Evolutionary conservation across 2,888 invertebrate genomes (phyloP), one percentile per base, ranked within the genome.

Genomic region (Eilema depressum): DNA sequence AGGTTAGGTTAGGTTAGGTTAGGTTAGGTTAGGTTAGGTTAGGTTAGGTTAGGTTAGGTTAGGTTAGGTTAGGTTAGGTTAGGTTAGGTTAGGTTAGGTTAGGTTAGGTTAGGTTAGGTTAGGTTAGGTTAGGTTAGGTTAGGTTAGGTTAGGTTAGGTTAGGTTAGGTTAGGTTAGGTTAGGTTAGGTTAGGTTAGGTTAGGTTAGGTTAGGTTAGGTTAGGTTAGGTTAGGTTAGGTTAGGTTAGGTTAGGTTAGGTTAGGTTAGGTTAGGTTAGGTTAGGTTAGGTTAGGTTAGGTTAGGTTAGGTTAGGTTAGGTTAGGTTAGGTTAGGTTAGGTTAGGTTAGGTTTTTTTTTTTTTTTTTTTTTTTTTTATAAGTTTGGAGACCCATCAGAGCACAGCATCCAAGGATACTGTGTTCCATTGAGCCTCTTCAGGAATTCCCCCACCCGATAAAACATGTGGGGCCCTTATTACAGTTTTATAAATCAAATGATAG

Each of bases 1-100:
- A 41, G 41, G 41, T 41, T 41, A 68, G 68, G 68, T 68, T 68
- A 68, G 68, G 68, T 68, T 68, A 68, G 68, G 68, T 68, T 68
- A 68, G 68, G 68, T 68, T 68, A 68, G 68, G 68, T 68, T 68
- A 68, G 68, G 68, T 68, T 68, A 68, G 68, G 68, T 68, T 68
- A 68, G 68, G 68, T 68, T 68, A 68, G 68, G 68, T 68, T 68
- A 68, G 68, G 68, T 68, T 68, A 68, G 68, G 68, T 68, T 68
- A 68, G 68, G 68, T 68, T 68, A 68, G 68, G 68, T 68, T 68
- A 68, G 68, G 68, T 68, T 68, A 68, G 68, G 68, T 68, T 68
- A 68, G 68, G 68, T 68, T 68, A 68, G 68, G 68, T 68, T 68
- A 68, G 68, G 68, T 68, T 68, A 68, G 68, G 68, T 68, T 68